A percentile compares a stretch with the other conserved stretches of the same genome.
phyloP scores from a whole-genome alignment of 1,140 invertebrate genomes.

The Drosophila simulans region DNA sequence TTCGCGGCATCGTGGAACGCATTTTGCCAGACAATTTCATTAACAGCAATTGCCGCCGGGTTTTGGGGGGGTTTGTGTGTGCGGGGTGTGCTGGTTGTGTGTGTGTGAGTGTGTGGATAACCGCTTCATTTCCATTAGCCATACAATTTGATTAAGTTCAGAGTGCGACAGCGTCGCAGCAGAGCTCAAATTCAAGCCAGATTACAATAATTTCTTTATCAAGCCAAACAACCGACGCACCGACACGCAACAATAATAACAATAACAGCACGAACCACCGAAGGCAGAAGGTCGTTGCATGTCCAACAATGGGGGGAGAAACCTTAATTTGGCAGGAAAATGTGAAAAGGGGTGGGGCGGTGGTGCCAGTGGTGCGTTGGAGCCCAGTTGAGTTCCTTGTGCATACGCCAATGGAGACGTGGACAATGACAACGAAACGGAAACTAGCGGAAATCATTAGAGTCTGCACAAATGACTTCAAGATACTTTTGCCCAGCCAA shows the following conservation, averaged over 20 bases:
- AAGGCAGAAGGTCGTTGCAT: conserved; percentile 48
- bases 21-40: conserved; percentile 73
- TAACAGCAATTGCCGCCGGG: conserved; percentile 66
- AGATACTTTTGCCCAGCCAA: conserved; percentile 61
- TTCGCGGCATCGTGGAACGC: conserved; percentile 50
- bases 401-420: conserved; percentile 30
- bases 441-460: conserved; percentile 82
- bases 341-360: conserved; percentile 31
- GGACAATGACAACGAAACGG: conserved; percentile 66
- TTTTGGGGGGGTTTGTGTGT: neutral
- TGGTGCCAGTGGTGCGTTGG: neutral
- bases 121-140: conserved; percentile 51
- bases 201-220: conserved; percentile 62
- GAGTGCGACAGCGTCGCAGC: conserved; percentile 26
- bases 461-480: conserved; percentile 78
- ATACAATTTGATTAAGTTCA: conserved; percentile 70
- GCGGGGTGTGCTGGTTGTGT: neutral
- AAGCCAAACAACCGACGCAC: conserved; percentile 38
- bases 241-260: conserved; percentile 43
- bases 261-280: conserved; percentile 15
- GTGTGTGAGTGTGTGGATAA: conserved; percentile 27
- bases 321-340: conserved; percentile 53
- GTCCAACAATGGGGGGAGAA: conserved; percentile 42
- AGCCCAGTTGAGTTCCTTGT: conserved; percentile 15
- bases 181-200: conserved; percentile 36